Evolutionary conservation across 2,113 vertebrate species (phyloP), one percentile per base, ranked within the genome.

Genomic region (Halichoerus grypus): DNA sequence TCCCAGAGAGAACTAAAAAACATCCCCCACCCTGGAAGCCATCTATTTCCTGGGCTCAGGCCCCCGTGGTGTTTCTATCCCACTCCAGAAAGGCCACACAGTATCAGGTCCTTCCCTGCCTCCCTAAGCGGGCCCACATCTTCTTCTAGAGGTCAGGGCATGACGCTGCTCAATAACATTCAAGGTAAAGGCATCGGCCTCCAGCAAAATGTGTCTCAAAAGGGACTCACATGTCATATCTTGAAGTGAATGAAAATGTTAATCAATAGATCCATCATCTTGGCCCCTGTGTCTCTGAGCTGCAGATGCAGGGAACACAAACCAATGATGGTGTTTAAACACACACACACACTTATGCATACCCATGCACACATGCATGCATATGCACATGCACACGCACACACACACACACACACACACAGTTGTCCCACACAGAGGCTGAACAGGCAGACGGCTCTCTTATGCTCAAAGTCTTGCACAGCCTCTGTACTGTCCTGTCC

Each of bases 221-320:
- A 92, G 53, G 21, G 15, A 95, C 86, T 91, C 88, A 33, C 11
- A 74, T 87, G 57, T 85, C 10, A 0, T 92, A 91, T 85, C 91
- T 94, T 95, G 33, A 79, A 28, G 61, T 91, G 57, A 86, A 92
- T 94, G 86, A 97, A 98, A 98, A 96, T 92, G 0, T 42, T 97
- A 88, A 97, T 95, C 94, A 67, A 85, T 97, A 97, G 57, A 96
- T 98, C 94, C 69, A 63, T 95, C 59, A 77, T 67, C 31, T 26
- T 67, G 10, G 84, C 82, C 74, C 55, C 67, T 4, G 1, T 53
- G 94, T 33, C 53, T 88, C 82, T 57, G 57, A 97, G 55, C 53
- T 51, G n/a, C 7, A 96, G 91, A 77, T 2, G 0, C 14, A 95
- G 28, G 36, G 22, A 91, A 31, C 46, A 33, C 76, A 33, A 96